Evolutionary conservation across 2,888 invertebrate species (phyloP).

Genomic region (Xylophagus ater): DNA sequence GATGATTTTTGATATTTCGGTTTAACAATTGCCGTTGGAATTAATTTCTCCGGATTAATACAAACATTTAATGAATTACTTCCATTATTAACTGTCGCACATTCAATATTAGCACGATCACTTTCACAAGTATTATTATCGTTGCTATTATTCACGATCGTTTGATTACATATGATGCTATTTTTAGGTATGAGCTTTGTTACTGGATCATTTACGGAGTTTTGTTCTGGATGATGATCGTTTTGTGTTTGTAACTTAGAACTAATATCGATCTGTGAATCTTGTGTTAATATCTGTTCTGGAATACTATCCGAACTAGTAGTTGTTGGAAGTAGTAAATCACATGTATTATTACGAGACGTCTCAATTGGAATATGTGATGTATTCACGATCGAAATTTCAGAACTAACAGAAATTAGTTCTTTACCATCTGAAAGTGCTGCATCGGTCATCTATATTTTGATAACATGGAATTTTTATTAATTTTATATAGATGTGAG

Average conservation of each 20-base stretch:
- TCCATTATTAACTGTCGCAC: no score
- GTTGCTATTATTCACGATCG: conserved; percentile 6
- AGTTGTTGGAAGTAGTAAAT: conserved; percentile 10
- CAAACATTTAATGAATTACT: no score
- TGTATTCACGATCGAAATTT: conserved; percentile 8
- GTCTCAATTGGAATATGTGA: background rate
- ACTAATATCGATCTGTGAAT: background rate
- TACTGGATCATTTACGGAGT: background rate
- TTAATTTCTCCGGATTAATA: conserved; percentile 14
- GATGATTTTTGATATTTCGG: conserved; percentile 32
- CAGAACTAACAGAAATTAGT: conserved; percentile 18
- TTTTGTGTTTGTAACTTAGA: no score
- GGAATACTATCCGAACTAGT: background rate
- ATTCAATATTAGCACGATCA: no score
- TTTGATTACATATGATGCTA: no score
- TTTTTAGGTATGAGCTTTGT: conserved; percentile 14
- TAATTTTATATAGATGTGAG: background rate
- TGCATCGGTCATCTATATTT: conserved; percentile 24
- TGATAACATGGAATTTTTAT: conserved; percentile 6
- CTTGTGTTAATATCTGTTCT: background rate
- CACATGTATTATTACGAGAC: conserved; percentile 10
- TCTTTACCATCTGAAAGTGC: conserved; percentile 24
- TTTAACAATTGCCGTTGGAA: conserved; percentile 25
- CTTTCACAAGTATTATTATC: no score
- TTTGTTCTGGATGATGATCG: background rate